phyloP scores from a whole-genome alignment of 37 sponge, comb jelly and placozoan species.

The Theonella swinhoei region DNA sequence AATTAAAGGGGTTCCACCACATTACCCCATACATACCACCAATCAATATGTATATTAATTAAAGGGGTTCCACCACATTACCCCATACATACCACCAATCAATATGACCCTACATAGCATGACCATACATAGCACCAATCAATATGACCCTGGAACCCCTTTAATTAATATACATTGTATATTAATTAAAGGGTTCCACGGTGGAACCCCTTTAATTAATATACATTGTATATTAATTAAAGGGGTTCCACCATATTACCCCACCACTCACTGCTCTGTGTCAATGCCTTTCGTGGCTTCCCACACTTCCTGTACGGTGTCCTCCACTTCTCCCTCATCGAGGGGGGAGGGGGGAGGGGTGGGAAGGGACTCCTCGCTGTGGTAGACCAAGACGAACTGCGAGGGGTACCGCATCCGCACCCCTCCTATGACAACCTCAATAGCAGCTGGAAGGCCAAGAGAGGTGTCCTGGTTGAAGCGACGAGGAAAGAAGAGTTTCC shows the following conservation, averaged over 20 bases:
- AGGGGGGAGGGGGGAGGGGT: conserved; percentile 46
- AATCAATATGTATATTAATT: neutral
- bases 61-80: no score
- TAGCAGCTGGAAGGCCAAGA: conserved; percentile 65
- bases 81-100: no score
- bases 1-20: neutral
- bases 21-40: neutral
- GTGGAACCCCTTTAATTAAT: neutral
- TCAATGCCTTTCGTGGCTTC: conserved; percentile 37
- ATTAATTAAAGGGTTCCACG: neutral
- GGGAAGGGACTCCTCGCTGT: conserved; percentile 39
- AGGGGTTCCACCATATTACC: neutral
- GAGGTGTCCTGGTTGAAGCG: conserved; percentile 42
- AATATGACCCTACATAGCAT: neutral
- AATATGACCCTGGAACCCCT: no score
- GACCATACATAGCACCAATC: no score
- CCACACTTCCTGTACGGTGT: conserved; percentile 46
- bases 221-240: neutral
- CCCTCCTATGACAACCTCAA: conserved; percentile 82
- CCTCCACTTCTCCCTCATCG: conserved; percentile 1
- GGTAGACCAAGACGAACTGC: conserved; percentile 74
- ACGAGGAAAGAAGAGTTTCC: conserved; percentile 80
- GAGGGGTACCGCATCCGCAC: conserved; percentile 60
- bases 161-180: no score
- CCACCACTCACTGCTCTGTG: conserved; percentile 38